Evolutionary conservation across 1,140 invertebrate genomes (phyloP).

Genomic region (Zaprionus camerounensis): DNA sequence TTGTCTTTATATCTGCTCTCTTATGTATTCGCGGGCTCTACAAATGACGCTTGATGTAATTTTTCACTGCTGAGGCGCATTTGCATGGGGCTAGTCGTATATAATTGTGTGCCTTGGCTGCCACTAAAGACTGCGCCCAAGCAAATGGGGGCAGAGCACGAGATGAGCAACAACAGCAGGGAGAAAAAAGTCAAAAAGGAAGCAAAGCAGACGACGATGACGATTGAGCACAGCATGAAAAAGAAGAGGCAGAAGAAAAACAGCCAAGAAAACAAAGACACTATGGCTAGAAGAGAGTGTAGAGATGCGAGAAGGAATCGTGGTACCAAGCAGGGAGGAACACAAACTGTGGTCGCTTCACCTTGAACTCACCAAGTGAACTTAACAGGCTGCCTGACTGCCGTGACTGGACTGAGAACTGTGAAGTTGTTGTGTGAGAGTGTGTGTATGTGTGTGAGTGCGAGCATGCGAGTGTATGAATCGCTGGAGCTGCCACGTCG

Average conservation of each 20-base stretch:
- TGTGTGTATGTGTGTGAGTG: constrained; percentile 14
- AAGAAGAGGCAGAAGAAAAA: constrained; percentile 17
- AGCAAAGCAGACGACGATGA: constrained; percentile 54
- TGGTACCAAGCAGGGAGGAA: constrained; percentile 21
- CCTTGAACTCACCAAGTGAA: constrained; percentile 78
- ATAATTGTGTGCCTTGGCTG: constrained; percentile 66
- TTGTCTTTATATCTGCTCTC: constrained; percentile 2
- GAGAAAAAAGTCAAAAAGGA: constrained; percentile 41
- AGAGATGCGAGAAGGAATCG: neutral
- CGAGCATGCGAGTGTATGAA: constrained; percentile 24
- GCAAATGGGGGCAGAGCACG: constrained; percentile 67
- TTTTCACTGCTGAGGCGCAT: constrained; percentile 54
- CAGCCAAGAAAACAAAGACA: constrained; percentile 52
- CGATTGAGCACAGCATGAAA: constrained; percentile 29
- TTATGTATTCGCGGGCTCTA: constrained; percentile 31
- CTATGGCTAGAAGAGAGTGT: constrained; percentile 35
- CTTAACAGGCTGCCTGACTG: constrained; percentile 56
- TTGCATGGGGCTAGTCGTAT: constrained; percentile 34
- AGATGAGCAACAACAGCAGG: constrained; percentile 20
- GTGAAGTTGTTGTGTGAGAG: constrained; percentile 10
- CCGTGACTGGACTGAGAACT: constrained; percentile 42
- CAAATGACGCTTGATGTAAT: constrained; percentile 52
- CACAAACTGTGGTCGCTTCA: constrained; percentile 60
- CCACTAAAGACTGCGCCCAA: constrained; percentile 67
- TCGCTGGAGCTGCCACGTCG: constrained; percentile 53